Evolutionary conservation across 2,888 invertebrate species (phyloP).

Genomic region (Zygaena filipendulae): DNA sequence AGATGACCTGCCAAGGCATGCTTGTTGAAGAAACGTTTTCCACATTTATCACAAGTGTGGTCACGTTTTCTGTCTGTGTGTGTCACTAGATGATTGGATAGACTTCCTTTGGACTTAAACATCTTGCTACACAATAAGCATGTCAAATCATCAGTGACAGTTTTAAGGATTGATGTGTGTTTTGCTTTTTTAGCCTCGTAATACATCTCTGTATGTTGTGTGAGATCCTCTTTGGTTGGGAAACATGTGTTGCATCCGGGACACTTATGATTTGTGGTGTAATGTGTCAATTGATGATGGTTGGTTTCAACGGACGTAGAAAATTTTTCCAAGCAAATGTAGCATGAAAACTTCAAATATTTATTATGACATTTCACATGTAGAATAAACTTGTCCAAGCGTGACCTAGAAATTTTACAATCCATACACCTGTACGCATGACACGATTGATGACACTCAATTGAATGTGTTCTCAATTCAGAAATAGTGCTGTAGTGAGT

Average conservation of each 20-base stretch:
- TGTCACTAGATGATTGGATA: conserved; percentile 67
- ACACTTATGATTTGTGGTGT: background rate
- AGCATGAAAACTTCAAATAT: background rate
- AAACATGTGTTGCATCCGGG: background rate
- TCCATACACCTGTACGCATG: conserved; percentile 73
- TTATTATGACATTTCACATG: conserved; percentile 69
- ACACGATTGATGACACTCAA: conserved; percentile 67
- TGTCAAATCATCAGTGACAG: conserved; percentile 30
- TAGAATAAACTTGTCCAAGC: conserved; percentile 31
- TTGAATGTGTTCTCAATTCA: conserved; percentile 66
- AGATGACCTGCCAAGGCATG: conserved; percentile 5
- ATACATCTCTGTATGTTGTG: background rate
- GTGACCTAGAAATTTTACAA: conserved; percentile 47
- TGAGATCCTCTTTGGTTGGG: background rate
- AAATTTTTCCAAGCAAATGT: background rate
- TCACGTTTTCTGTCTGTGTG: conserved; percentile 65
- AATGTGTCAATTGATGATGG: background rate
- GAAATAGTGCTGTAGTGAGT: conserved; percentile 17
- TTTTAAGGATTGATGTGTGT: background rate
- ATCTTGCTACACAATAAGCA: conserved; percentile 47
- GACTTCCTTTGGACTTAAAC: conserved; percentile 36
- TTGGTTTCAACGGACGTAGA: background rate
- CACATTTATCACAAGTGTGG: conserved; percentile 54
- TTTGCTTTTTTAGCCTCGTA: background rate
- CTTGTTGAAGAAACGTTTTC: conserved; percentile 41